Evolutionary conservation across 2,113 vertebrate genomes (phyloP), one percentile per base, ranked within the genome.

Genomic region (Poicephalus gulielmi): DNA sequence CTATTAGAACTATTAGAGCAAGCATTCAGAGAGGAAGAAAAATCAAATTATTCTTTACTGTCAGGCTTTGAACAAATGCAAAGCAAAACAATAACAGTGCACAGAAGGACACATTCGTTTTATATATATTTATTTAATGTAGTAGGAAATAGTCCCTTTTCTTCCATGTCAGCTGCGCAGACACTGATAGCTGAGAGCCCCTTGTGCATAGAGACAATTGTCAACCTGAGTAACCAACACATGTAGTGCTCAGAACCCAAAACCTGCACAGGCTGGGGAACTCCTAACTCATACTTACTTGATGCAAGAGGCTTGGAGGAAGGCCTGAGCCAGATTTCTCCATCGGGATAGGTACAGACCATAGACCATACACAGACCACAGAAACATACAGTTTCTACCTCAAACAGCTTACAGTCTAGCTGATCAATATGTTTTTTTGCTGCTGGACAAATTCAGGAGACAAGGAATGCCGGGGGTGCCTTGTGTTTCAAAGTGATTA

Each of bases 201-300:
- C 25, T 25, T 14, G 13, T 15, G 13, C 52, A 17, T 9, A n/a
- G 25, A 57, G 23, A 27, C 0, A 3, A 67, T 0, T 2, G 0
- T 11, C n/a, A 59, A 35, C 13, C 12, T 9, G 13, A 62, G 30
- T 2, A 24, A 37, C 6, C 1, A 1, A 30, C 35, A 67, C 10
- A 3, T 2, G 7, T n/a, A 2, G 28, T 7, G 13, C 37, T 46
- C 88, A 63, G 44, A 64, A 31, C 4, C 8, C 44, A 80, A 60
- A 64, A 17, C 13, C 66, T 60, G 25, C 79, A 76, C 35, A 16
- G 68, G 27, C 62, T 14, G 6, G 9, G 22, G 18, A 77, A 88
- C 71, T 83, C 47, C 33, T 27, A 44, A 30, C 55, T 53, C 67
- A 14, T 9, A 23, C 39, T 50, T 49, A 71, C 25, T 68, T 31